phyloP scores from a whole-genome alignment of 1,140 invertebrate species.

The Drosophila santomea region DNA sequence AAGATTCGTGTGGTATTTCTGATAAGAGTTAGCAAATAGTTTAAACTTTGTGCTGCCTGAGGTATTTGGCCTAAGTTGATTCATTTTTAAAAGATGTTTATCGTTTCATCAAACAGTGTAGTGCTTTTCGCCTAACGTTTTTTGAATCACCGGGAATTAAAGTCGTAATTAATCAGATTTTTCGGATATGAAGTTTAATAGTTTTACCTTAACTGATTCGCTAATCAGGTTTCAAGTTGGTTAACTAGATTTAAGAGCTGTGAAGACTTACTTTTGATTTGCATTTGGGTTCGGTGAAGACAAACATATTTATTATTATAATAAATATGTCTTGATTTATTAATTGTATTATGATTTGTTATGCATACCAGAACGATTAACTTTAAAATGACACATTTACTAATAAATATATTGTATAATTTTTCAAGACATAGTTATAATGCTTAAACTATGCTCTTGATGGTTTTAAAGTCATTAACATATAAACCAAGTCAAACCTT shows the following conservation, averaged over 20 bases:
- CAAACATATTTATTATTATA: too few species aligned
- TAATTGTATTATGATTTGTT: too few species aligned
- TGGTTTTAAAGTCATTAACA: too few species aligned
- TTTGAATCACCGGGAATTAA: slow-evolving; percentile 27
- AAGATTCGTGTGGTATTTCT: slow-evolving; percentile 54
- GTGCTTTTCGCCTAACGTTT: slow-evolving; percentile 19
- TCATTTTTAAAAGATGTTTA: slow-evolving; percentile 35
- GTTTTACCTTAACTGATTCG: background rate
- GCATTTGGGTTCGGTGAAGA: background rate
- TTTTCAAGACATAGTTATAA: too few species aligned
- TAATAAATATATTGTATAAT: too few species aligned
- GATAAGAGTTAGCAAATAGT: slow-evolving; percentile 59
- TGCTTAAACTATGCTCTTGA: too few species aligned
- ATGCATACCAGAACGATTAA: too few species aligned
- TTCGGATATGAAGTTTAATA: slow-evolving; percentile 1
- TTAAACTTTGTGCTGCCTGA: slow-evolving; percentile 22
- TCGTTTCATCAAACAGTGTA: slow-evolving; percentile 8
- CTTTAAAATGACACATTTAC: too few species aligned
- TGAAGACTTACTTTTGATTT: background rate
- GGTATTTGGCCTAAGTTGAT: slow-evolving; percentile 36
- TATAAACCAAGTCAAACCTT: too few species aligned
- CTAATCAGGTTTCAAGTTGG: background rate
- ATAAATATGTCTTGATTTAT: too few species aligned
- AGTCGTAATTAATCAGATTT: slow-evolving; percentile 31
- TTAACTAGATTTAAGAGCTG: background rate